These are phyloP conservation scores for Drosophila gunungcola DNA, from an alignment of 1,140 invertebrate species.

Conservation along the genomic window DNA sequence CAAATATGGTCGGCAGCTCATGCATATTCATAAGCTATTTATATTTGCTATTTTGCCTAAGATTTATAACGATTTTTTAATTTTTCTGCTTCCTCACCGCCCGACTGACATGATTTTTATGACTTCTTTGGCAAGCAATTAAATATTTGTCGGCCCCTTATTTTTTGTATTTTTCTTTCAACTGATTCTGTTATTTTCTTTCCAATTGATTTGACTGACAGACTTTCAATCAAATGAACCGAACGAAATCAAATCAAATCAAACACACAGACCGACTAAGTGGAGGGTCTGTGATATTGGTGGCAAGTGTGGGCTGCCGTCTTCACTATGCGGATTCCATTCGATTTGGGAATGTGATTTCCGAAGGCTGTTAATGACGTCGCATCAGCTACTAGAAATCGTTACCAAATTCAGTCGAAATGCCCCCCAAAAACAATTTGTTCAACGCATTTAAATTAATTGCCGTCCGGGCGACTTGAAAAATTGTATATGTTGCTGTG, in stretches of 20 bases:
- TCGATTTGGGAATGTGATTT: constrained; percentile 41
- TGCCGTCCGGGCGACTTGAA: constrained; percentile 28
- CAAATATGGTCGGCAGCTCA: constrained; percentile 59
- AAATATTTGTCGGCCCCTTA: constrained; percentile 46
- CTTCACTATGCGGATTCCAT: constrained; percentile 57
- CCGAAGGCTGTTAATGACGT: constrained; percentile 61
- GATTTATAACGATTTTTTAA: constrained; percentile 55
- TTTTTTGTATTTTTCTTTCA: constrained; percentile 18
- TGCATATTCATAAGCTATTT: constrained; percentile 69
- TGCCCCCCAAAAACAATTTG: constrained; percentile 57
- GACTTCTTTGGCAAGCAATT: constrained; percentile 53
- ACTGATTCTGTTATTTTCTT: constrained; percentile 28
- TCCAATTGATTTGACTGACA: constrained; percentile 50
- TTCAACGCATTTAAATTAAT: constrained; percentile 72
- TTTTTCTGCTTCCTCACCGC: constrained; percentile 7
- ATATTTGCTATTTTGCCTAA: constrained; percentile 52
- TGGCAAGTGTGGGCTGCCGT: constrained; percentile 44
- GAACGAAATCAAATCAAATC: constrained; percentile 31
- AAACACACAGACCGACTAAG: constrained; percentile 13
- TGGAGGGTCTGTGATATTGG: constrained; percentile 11
- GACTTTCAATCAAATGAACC: constrained; percentile 59
- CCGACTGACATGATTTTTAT: constrained; percentile 41
- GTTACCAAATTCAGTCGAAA: constrained; percentile 55
- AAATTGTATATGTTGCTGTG: constrained; percentile 22
- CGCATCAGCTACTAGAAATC: constrained; percentile 52